Percentiles rank a stretch among this genome's conserved stretches.
phyloP scores from a whole-genome alignment of 1,140 invertebrate species.

The Pseudomyrmex concolor region DNA sequence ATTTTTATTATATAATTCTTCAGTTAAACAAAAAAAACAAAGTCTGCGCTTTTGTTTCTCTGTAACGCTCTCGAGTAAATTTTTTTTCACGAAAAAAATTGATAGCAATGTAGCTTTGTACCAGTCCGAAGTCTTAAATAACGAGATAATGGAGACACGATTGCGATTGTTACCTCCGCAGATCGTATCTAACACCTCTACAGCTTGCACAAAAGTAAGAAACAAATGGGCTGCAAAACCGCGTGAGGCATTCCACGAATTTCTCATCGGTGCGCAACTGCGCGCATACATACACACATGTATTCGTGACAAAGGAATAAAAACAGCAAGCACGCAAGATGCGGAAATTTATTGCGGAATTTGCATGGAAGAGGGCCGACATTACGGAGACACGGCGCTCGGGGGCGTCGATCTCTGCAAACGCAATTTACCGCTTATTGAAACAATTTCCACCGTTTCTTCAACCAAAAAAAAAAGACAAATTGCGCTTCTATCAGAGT shows the following conservation, averaged over 20 bases:
- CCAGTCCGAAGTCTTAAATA: slow-evolving; percentile 33
- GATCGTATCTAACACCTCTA: slow-evolving; percentile 44
- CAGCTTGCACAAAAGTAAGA: slow-evolving; percentile 43
- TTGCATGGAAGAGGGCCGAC: slow-evolving; percentile 60
- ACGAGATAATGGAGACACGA: slow-evolving; percentile 59
- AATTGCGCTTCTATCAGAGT: too few relatives aligned
- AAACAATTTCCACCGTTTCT: too few relatives aligned
- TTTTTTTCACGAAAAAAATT: background rate
- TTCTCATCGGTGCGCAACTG: slow-evolving; percentile 35
- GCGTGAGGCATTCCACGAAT: slow-evolving; percentile 58
- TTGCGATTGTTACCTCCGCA: background rate
- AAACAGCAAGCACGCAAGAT: slow-evolving; percentile 50
- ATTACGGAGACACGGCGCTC: slow-evolving; percentile 22
- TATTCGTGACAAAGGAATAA: slow-evolving; percentile 20
- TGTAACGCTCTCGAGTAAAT: background rate
- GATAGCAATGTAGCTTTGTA: slow-evolving; percentile 16
- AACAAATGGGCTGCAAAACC: slow-evolving; percentile 55
- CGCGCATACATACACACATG: background rate
- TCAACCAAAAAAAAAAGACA: background rate
- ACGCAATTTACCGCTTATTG: background rate
- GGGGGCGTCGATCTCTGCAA: slow-evolving; percentile 25
- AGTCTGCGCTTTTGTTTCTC: too few relatives aligned
- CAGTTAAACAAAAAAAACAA: too few relatives aligned
- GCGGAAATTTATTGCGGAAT: slow-evolving; percentile 71
- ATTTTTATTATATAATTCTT: too few relatives aligned